These are phyloP conservation scores for Corvus cornix DNA, from an alignment of 2,113 vertebrate species.

Conservation along the genomic window DNA sequence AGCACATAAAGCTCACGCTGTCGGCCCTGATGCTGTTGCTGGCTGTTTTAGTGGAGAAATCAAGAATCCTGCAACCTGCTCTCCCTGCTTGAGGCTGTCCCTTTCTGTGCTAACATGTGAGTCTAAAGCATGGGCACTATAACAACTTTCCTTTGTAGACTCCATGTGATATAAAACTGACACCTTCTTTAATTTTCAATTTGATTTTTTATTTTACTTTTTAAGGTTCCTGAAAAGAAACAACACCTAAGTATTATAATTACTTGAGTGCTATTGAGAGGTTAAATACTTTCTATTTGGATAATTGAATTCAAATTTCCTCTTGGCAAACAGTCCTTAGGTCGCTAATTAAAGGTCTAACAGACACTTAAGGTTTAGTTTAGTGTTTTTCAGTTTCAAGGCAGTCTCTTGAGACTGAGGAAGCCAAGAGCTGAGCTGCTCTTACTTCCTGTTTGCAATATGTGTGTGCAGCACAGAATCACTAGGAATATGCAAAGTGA, in stretches of 20 bases:
- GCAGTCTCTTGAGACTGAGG: not conserved
- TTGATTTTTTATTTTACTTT: conserved; percentile 15
- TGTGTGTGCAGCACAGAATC: not conserved
- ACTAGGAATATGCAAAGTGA: not conserved
- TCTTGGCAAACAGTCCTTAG: conserved; percentile 52
- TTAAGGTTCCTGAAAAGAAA: not conserved
- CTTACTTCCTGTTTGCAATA: not conserved
- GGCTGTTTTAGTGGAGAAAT: not conserved
- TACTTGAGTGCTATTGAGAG: conserved; percentile 43
- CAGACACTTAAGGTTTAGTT: conserved; percentile 42
- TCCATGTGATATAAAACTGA: not conserved
- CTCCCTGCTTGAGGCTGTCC: not conserved
- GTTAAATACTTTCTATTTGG: conserved; percentile 56
- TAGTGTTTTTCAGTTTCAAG: conserved; percentile 36
- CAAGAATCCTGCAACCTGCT: not conserved
- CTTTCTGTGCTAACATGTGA: not conserved
- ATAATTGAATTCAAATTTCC: conserved; percentile 62
- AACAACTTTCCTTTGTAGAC: not conserved
- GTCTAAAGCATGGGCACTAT: not conserved
- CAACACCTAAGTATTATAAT: conserved; percentile 21
- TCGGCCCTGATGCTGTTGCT: not conserved
- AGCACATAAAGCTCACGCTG: not conserved
- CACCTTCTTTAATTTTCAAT: not conserved
- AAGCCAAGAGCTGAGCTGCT: conserved; percentile 31
- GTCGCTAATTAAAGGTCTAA: conserved; percentile 64